Conservation (phyloP, 2,888 invertebrate species). For the Gisinianus flammeolus region DNA sequence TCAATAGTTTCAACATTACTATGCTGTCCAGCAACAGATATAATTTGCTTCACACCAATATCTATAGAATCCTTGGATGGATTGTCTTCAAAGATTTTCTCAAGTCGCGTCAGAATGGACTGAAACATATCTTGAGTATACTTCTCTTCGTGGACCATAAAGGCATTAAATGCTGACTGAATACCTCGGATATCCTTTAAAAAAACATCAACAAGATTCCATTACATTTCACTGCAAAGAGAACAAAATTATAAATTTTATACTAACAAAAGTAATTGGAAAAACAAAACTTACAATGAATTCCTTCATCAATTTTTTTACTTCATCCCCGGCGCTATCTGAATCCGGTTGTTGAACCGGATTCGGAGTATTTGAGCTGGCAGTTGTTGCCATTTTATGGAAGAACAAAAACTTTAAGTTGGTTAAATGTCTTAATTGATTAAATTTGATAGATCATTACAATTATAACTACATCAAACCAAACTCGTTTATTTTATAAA, state of each 20-base stretch:
- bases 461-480: not conserved
- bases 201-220: slow-evolving; percentile 1
- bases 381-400: not conserved
- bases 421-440: too few relatives aligned
- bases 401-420: too few relatives aligned
- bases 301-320: slow-evolving; percentile 52
- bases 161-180: slow-evolving; percentile 88
- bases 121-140: slow-evolving; percentile 47
- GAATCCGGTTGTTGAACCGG: slow-evolving; percentile 46
- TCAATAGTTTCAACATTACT: slow-evolving; percentile 78
- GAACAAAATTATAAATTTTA: slow-evolving; percentile 3
- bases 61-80: slow-evolving; percentile 75
- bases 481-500: not conserved
- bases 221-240: not conserved
- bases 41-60: slow-evolving; percentile 74
- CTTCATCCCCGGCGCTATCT: slow-evolving; percentile 51
- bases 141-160: slow-evolving; percentile 70
- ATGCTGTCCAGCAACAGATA: slow-evolving; percentile 74
- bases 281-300: slow-evolving; percentile 49
- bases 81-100: slow-evolving; percentile 70
- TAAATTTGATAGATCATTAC: not conserved
- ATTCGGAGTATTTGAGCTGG: slow-evolving; percentile 31
- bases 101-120: slow-evolving; percentile 62
- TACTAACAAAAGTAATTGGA: slow-evolving; percentile 16
- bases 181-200: slow-evolving; percentile 79